Base-by-base conservation (phyloP, 2,797 vertebrate genomes). In the Fringilla coelebs region DNA sequence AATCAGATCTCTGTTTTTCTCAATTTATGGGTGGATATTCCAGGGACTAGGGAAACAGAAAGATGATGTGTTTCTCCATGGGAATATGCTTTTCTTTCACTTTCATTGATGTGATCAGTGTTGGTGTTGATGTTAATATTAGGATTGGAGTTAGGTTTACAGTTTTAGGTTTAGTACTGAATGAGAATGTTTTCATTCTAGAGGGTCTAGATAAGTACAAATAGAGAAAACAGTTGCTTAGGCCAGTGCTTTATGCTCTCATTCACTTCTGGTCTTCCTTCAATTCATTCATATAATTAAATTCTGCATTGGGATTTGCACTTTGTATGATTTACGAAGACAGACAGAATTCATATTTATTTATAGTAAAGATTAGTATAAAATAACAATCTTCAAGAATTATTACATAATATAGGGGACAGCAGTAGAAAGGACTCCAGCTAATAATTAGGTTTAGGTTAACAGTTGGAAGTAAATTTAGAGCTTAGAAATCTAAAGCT, bases 311-410 rank as follows among this genome's bases (percentile, higher is more conserved):
- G 66, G 31, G 40, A 48, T 71, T 83, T 85, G 12, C 24, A 40
- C 36, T 80, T 85, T 5, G 0, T 62, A 38, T 80, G 41, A 66
- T 36, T 77, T 90, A 67, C 0, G 2, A 73, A 93, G 40, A 51
- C 18, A 86, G 29, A 31, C 34, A 54, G 25, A 88, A 74, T 29
- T 78, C 5, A 40, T 60, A 60, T 57, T 92, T 89, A 75, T 88
- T 90, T 48, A 29, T 73, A 67, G 29, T 43, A 85, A 68, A 83
- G 61, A 77, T 40, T 71, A 31, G 10, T 41, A 66, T 66, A 45
- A 85, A 88, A 73, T 17, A 65, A 58, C 55, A 54, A 3, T 54
- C 73, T 96, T 79, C 28, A 60, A 60, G 76, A 83, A 68, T 52
- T 81, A 43, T 85, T 85, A 36, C 49, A 36, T 89, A 85, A 66